A percentile compares a stretch with the other conserved stretches of the same genome.
Evolutionary conservation across 1,140 invertebrate species (phyloP).

Genomic region (Bombus turneri): DNA sequence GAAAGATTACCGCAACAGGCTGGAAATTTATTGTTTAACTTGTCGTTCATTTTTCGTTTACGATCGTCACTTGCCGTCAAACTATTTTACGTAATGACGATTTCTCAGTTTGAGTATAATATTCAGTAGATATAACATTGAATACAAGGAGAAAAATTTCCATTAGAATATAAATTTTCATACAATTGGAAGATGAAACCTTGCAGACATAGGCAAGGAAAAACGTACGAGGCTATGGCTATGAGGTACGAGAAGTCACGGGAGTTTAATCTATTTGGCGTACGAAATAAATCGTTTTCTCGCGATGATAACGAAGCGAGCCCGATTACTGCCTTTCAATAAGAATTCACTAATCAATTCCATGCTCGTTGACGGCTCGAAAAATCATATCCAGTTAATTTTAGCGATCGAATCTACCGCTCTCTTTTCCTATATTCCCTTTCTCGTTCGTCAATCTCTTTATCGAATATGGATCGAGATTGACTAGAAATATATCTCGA

Average conservation of each 20-base stretch:
- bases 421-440: background rate
- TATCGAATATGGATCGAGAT: background rate
- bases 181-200: background rate
- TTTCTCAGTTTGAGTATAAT: background rate
- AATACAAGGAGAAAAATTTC: background rate
- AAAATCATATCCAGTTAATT: constrained; percentile 37
- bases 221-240: background rate
- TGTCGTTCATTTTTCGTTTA: background rate
- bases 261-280: constrained; percentile 38
- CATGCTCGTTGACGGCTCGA: background rate
- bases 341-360: constrained; percentile 47
- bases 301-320: constrained; percentile 16
- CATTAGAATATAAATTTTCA: background rate
- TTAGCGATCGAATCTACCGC: background rate
- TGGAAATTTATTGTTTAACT: constrained; percentile 8
- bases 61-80: background rate
- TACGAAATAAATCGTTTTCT: constrained; percentile 53
- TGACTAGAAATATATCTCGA: constrained; percentile 3
- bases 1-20: background rate
- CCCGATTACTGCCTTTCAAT: constrained; percentile 7
- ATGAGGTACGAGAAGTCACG: constrained; percentile 28
- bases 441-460: constrained; percentile 3
- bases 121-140: background rate
- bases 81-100: background rate
- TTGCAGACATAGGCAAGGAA: too few relatives aligned